phyloP scores from a whole-genome alignment of 2,888 invertebrate species.

The Yponomeuta malinellus region DNA sequence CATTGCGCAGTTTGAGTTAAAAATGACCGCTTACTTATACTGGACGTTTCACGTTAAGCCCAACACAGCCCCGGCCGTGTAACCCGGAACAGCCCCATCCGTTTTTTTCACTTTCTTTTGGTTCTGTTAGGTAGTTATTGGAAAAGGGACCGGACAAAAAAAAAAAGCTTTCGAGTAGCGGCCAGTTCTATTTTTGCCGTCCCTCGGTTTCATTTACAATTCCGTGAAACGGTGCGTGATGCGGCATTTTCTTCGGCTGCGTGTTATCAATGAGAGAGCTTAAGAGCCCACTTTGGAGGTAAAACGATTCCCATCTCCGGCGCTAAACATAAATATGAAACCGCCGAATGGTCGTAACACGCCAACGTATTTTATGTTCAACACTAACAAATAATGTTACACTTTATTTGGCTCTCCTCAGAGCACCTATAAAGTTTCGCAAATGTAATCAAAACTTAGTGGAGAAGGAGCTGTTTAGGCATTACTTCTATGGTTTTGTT shows the following conservation, averaged over 20 bases:
- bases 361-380: constrained; percentile 39
- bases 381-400: constrained; percentile 35
- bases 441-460: constrained; percentile 1
- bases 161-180: not conserved
- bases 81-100: too few relatives aligned
- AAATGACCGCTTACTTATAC: too few relatives aligned
- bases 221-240: constrained; percentile 39
- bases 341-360: constrained; percentile 35
- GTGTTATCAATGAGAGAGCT: constrained; percentile 46
- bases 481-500: not conserved
- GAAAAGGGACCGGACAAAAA: too few relatives aligned
- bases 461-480: not conserved
- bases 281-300: constrained; percentile 43
- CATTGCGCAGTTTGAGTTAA: too few relatives aligned
- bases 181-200: not conserved
- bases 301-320: constrained; percentile 45
- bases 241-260: constrained; percentile 35
- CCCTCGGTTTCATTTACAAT: constrained; percentile 31
- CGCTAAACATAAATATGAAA: constrained; percentile 59
- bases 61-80: too few relatives aligned
- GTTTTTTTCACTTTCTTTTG: too few relatives aligned
- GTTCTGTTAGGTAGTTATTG: too few relatives aligned
- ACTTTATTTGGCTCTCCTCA: constrained; percentile 31
- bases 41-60: too few relatives aligned
- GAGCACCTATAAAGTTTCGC: not conserved